Conservation (phyloP, 2,113 vertebrate species). For the Talpa occidentalis region DNA sequence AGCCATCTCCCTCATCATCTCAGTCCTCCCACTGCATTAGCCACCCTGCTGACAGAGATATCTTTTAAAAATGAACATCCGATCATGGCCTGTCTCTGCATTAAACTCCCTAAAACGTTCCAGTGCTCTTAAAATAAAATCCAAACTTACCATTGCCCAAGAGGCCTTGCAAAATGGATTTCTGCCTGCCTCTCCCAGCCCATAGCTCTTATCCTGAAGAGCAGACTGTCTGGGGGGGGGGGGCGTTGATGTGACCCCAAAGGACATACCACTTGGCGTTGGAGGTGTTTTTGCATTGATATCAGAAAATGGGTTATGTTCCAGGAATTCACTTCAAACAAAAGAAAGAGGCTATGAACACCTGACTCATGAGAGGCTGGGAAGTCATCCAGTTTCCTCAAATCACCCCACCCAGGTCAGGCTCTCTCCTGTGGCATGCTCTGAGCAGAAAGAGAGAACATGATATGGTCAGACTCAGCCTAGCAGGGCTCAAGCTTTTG, state of each 20-base stretch:
- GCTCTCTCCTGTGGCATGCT: not conserved
- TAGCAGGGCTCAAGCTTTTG: not conserved
- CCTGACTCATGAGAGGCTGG: conserved; percentile 66
- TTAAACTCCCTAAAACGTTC: not conserved
- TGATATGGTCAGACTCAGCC: not conserved
- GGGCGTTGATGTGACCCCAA: not conserved
- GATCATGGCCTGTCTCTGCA: not conserved
- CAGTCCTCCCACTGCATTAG: not conserved
- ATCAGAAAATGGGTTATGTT: conserved; percentile 60
- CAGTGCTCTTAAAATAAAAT: not conserved
- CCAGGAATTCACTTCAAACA: conserved; percentile 67
- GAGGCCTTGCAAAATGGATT: not conserved
- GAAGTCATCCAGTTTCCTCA: conserved; percentile 65
- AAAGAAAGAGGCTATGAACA: conserved; percentile 61
- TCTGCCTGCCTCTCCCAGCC: not conserved
- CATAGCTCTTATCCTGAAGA: not conserved
- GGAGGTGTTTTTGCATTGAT: conserved; percentile 55
- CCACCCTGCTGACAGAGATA: not conserved
- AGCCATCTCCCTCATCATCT: too few species aligned
- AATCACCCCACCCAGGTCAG: conserved; percentile 35
- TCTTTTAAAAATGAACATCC: not conserved
- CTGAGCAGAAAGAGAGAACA: conserved; percentile 22
- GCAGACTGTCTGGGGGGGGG: not conserved
- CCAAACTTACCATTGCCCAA: not conserved
- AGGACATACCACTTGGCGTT: conserved; percentile 18